These are phyloP conservation scores for Lacerta agilis DNA, from an alignment of 2,797 vertebrate genomes.

Conservation along the genomic window DNA sequence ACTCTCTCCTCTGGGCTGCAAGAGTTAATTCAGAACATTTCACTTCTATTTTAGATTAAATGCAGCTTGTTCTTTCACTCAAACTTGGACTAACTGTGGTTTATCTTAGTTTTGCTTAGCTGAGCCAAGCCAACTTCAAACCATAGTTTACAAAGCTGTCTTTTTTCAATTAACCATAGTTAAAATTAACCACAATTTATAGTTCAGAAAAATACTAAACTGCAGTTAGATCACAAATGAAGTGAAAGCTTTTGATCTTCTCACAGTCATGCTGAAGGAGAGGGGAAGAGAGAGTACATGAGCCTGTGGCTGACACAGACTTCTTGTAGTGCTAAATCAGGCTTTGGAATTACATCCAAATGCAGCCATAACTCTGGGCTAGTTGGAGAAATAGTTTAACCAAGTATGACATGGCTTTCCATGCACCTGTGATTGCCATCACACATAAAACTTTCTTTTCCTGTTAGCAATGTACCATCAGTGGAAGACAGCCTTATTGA, in stretches of 20 bases:
- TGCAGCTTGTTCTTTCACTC: background rate
- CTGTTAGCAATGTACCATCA: background rate
- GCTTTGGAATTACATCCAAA: background rate
- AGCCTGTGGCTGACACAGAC: background rate
- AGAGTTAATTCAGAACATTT: background rate
- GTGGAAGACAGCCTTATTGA: background rate
- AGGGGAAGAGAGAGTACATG: background rate
- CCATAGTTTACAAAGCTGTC: too few relatives aligned
- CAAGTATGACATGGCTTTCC: background rate
- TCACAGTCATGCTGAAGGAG: background rate
- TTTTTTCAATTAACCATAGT: too few relatives aligned
- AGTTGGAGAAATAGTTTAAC: background rate
- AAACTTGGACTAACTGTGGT: too few relatives aligned
- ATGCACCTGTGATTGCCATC: background rate
- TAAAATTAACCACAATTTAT: too few relatives aligned
- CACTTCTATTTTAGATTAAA: background rate
- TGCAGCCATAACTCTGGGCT: background rate
- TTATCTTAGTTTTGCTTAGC: too few relatives aligned
- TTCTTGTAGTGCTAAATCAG: background rate
- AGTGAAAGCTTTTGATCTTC: too few relatives aligned
- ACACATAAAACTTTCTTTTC: background rate
- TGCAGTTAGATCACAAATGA: too few relatives aligned
- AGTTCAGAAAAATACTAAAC: too few relatives aligned
- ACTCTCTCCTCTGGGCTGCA: background rate
- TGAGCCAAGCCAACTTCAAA: too few relatives aligned